Evolutionary conservation across 30 jellyfish, hydroid and myxozoan genomes (phyloP).

Genomic region (Pelagia noctiluca): DNA sequence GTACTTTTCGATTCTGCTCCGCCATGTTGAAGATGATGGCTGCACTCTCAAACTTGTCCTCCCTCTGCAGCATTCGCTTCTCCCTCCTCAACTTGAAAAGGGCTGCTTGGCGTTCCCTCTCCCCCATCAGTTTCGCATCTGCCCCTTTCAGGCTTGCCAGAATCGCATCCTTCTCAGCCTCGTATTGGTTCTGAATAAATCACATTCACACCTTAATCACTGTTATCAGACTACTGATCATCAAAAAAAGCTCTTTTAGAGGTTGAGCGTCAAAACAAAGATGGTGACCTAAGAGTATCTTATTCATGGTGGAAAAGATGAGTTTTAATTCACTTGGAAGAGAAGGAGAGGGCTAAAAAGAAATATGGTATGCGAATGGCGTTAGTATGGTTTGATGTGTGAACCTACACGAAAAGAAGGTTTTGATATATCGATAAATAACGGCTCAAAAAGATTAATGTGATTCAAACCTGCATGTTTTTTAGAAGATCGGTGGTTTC

Average conservation of each 20-base stretch:
- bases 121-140: slow-evolving; percentile 68
- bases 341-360: too few species aligned
- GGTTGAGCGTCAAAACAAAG: too few species aligned
- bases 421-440: background rate
- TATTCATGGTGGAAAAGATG: too few species aligned
- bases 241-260: too few species aligned
- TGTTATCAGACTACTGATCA: too few species aligned
- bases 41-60: slow-evolving; percentile 92
- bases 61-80: slow-evolving; percentile 72
- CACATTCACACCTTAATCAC: too few species aligned
- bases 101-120: slow-evolving; percentile 87
- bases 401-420: background rate
- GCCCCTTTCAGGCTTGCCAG: slow-evolving; percentile 70
- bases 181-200: slow-evolving; percentile 72
- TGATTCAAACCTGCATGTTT: slow-evolving; percentile 67
- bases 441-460: background rate
- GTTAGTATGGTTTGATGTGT: too few species aligned
- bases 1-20: slow-evolving; percentile 54
- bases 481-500: slow-evolving; percentile 65
- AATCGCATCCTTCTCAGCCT: slow-evolving; percentile 86
- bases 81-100: slow-evolving; percentile 79
- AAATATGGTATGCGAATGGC: too few species aligned
- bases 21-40: slow-evolving; percentile 85
- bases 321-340: too few species aligned
- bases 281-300: too few species aligned